These are phyloP conservation scores for Champsocephalus esox DNA, from an alignment of 2,797 vertebrate species.

Conservation along the genomic window DNA sequence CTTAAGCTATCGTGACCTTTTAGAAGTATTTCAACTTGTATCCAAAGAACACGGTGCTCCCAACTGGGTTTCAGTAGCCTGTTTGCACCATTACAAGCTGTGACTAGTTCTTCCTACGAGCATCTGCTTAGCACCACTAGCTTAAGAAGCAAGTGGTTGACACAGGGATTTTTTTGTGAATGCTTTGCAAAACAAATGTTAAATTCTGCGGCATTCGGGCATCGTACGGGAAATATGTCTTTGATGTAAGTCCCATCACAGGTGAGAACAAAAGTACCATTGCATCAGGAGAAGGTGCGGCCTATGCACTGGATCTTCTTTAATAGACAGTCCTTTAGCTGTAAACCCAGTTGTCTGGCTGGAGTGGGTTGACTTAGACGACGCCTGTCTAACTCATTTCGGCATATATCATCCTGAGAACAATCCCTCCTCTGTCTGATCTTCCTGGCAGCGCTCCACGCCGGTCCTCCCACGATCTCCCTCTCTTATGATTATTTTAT, in stretches of 20 bases:
- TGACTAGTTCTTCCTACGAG: conserved; percentile 70
- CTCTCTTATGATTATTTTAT: conserved; percentile 81
- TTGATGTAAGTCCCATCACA: conserved; percentile 38
- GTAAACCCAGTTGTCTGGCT: conserved; percentile 62
- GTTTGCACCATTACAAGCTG: conserved; percentile 50
- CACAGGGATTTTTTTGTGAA: conserved; percentile 41
- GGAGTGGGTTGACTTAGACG: conserved; percentile 57
- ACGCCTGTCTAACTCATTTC: conserved; percentile 48
- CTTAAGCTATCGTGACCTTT: conserved; percentile 47
- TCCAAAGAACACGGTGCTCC: conserved; percentile 40
- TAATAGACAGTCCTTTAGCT: conserved; percentile 54
- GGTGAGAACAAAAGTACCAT: conserved; percentile 45
- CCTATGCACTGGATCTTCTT: conserved; percentile 24
- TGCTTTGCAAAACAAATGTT: conserved; percentile 51
- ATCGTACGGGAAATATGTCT: conserved; percentile 37
- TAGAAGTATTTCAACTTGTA: conserved; percentile 55
- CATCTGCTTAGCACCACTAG: conserved; percentile 67
- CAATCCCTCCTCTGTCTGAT: conserved; percentile 76
- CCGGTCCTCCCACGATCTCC: conserved; percentile 66
- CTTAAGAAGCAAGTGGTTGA: conserved; percentile 19
- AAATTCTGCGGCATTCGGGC: conserved; percentile 44
- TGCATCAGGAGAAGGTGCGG: conserved; percentile 44
- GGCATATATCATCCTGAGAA: conserved; percentile 62
- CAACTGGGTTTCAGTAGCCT: conserved; percentile 36
- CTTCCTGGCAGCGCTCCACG: conserved; percentile 71